Evolutionary conservation across 2,888 invertebrate genomes (phyloP), one percentile per base, ranked within the genome.

Genomic region (Chrysolina haemoptera): DNA sequence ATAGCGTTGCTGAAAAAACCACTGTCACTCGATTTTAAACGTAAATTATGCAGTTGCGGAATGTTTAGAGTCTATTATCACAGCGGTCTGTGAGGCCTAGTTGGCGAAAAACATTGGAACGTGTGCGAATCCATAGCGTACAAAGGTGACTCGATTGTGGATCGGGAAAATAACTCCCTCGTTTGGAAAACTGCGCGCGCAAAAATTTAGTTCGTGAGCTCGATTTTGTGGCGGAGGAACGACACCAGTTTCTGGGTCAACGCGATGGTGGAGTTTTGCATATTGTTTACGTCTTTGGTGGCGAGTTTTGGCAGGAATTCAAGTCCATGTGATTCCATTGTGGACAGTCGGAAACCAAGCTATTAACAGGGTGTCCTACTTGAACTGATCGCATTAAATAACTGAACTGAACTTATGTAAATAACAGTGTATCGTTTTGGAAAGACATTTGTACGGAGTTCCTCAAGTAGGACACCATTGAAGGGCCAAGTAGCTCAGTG

Each of bases 91-190:
- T 73, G 68, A 53, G 66, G 68, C 70, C 43, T 68, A 43, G 41
- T 62, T 65, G 65, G 62, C 65, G 64, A 66, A 62, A 68, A 74
- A 74, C 75, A 76, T 68, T 69, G 59, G 66, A 72, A 70, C 72
- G 75, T 75, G 75, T 75, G 75, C 73, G 73, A 65, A 73, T 73
- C 71, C 78, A 75, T 76, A 65, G 78, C 73, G 71, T 75, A 68
- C 72, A 65, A 67, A 71, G 76, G 76, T 73, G 70, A 76, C 78
- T 78, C 78, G 76, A 76, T 75, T 67, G 74, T 70, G 70, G 68
- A 43, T 66, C 64, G 62, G 73, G 55, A 71, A 78, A 72, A 75
- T 67, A 71, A 73, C 75, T 73, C 78, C 75, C 75, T 71, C 73
- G 63, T 50, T 72, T 69, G 64, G 55, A 53, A 46, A 18, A 10